Evolutionary conservation across 2,888 invertebrate genomes (phyloP), one percentile per base, ranked within the genome.

Genomic region (Pharmacophagus antenor): DNA sequence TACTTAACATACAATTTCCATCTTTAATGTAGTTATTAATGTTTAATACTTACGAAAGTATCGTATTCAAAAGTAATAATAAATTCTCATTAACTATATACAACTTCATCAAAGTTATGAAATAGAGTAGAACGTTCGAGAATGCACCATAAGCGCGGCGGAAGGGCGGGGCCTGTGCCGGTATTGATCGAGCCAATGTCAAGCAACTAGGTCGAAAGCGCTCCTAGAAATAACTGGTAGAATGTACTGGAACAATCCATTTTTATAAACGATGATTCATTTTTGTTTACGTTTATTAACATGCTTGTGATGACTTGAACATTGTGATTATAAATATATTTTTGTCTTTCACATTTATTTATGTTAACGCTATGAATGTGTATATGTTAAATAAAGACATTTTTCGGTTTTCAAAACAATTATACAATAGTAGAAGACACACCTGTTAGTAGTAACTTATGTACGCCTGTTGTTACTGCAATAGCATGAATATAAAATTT

Each of bases 91-190:
- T 20, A 1, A 22, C 15, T 10, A 22, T 22, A 22, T 15, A 47
- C 22, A n/a, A 47, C n/a, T 22, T 22, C 3, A 6, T 15, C 10
- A 22, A 20, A 8, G 15, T 22, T 47, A 8, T 47, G 10, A 0
- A 22, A 47, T n/a, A 6, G 4, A 21, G n/a, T 10, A 12, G 47
- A 56, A 37, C 12, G 10, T 37, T 10, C 48, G 17, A 48, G 56
- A 56, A 49, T 56, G 37, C 22, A 48, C 48, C n/a, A 21, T 18
- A 23, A 18, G 20, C n/a, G 58, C 47, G 64, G 84, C 83, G 84
- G 81, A 83, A 56, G 62, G 23, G 54, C 44, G 49, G 10, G 20
- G 54, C 17, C 47, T 31, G n/a, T 31, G 18, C 25, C 18, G 54
- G 50, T 66, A 66, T 66, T 65, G 67, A 68, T 68, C 68, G 31